phyloP scores from a whole-genome alignment of 2,888 invertebrate species.

The Caenorhabditis panamensis region DNA sequence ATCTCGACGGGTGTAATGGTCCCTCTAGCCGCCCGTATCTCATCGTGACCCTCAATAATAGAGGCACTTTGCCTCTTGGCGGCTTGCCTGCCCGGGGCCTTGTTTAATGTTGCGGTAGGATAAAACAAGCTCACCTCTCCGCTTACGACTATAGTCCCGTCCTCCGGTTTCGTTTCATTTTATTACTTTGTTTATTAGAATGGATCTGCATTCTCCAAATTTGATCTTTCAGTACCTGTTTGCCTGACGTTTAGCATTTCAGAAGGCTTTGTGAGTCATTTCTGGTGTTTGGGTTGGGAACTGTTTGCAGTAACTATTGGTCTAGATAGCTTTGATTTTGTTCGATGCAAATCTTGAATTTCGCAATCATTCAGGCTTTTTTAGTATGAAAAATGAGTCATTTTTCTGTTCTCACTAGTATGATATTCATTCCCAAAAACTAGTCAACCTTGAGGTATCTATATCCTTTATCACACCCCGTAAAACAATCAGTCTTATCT shows the following conservation, averaged over 20 bases:
- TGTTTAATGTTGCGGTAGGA: conserved; percentile 61
- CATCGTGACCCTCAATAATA: conserved; percentile 51
- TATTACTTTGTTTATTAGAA: conserved; percentile 47
- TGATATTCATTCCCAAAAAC: no score
- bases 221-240: neutral
- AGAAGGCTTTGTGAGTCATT: conserved; percentile 6
- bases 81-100: conserved; percentile 8
- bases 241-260: conserved; percentile 20
- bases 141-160: conserved; percentile 17
- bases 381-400: no score
- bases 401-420: no score
- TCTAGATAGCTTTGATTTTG: no score
- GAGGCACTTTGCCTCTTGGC: conserved; percentile 46
- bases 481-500: neutral
- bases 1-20: conserved; percentile 36
- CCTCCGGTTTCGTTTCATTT: neutral
- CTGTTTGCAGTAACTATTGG: no score
- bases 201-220: neutral
- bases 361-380: no score
- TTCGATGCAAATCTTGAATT: no score
- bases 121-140: conserved; percentile 51
- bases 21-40: conserved; percentile 32
- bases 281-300: neutral
- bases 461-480: neutral
- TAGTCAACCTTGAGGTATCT: neutral